These are phyloP conservation scores for Notamacropus eugenii DNA, from an alignment of 2,797 vertebrate species.

Conservation along the genomic window DNA sequence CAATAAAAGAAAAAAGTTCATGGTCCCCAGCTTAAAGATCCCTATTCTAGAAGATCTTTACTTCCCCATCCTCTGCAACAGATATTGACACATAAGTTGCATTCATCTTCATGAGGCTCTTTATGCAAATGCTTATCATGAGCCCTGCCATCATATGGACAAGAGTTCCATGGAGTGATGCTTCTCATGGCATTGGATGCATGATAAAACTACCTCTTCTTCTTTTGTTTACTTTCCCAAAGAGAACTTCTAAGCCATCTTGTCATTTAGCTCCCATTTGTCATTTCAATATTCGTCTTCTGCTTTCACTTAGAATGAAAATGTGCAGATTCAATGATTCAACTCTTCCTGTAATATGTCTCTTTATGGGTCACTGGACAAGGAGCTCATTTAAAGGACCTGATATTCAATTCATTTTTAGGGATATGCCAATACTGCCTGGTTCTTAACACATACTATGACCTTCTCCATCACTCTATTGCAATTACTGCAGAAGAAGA, in stretches of 20 bases:
- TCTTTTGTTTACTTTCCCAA: neutral
- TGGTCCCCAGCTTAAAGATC: neutral
- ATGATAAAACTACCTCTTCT: neutral
- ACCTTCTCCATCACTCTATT: neutral
- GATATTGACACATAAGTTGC: neutral
- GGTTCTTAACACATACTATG: neutral
- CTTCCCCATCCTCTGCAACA: neutral
- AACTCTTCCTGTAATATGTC: neutral
- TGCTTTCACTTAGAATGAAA: neutral
- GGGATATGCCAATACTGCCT: neutral
- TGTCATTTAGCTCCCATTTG: neutral
- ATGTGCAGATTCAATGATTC: neutral
- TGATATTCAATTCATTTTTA: neutral
- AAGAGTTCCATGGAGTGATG: neutral
- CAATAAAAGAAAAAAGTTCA: neutral
- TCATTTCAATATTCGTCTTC: neutral
- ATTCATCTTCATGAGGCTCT: neutral
- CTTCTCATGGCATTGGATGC: neutral
- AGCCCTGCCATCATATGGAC: neutral
- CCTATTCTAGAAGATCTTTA: neutral
- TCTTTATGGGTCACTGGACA: neutral
- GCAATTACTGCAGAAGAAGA: neutral
- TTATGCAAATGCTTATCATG: neutral
- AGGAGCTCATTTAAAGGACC: neutral
- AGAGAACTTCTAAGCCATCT: neutral